Conservation (phyloP, 1,140 invertebrate genomes). For the Scaptomyza graminum region DNA sequence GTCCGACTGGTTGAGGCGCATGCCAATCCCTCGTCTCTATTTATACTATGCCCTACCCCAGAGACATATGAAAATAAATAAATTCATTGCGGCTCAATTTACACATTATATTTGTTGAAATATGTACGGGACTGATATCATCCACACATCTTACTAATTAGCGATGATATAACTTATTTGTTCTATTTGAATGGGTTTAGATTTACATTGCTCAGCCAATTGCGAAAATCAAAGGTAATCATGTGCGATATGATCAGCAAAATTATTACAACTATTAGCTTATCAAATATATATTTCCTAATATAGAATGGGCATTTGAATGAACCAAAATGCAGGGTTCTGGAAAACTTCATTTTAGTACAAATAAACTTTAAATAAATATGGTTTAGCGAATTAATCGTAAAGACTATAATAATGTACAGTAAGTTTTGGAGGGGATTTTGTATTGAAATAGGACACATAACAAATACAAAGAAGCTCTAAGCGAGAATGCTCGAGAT, state of each 20-base stretch:
- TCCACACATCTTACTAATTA: slow-evolving; percentile 5
- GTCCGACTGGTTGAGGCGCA: slow-evolving; percentile 14
- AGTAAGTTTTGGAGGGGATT: too few relatives aligned
- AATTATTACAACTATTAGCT: too few relatives aligned
- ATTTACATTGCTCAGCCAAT: neutral
- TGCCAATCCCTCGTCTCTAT: slow-evolving; percentile 47
- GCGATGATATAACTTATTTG: slow-evolving; percentile 2
- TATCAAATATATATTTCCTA: neutral
- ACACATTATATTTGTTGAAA: slow-evolving; percentile 1
- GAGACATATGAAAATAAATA: slow-evolving; percentile 36
- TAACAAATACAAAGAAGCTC: neutral
- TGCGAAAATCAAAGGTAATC: neutral
- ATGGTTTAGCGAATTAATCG: too few relatives aligned
- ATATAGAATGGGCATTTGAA: too few relatives aligned
- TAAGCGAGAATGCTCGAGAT: neutral
- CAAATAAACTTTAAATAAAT: too few relatives aligned
- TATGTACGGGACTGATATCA: neutral
- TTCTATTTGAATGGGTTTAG: neutral
- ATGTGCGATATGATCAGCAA: neutral
- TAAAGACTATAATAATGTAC: too few relatives aligned
- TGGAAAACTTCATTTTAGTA: too few relatives aligned
- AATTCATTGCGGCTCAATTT: slow-evolving; percentile 47
- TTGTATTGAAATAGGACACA: too few relatives aligned
- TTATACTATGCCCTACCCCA: slow-evolving; percentile 65
- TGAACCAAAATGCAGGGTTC: too few relatives aligned